phyloP scores from a whole-genome alignment of 1,140 invertebrate genomes.

The Euura lappo region DNA sequence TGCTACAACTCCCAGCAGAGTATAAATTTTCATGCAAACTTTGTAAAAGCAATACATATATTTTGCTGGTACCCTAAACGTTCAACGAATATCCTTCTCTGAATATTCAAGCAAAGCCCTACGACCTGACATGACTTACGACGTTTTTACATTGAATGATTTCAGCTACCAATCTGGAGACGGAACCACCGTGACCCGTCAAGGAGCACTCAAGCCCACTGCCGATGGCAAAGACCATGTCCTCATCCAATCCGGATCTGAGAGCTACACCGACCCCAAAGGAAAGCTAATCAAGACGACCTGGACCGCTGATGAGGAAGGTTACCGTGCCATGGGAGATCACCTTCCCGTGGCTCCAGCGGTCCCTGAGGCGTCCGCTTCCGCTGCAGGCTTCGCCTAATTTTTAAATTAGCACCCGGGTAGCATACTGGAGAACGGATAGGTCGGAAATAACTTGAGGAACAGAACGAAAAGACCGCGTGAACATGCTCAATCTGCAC shows the following conservation, averaged over 20 bases:
- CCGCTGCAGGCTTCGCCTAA: background rate
- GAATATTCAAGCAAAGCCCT: no score
- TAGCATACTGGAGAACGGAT: no score
- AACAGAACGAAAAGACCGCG: no score
- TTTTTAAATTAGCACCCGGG: background rate
- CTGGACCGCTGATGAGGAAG: constrained; percentile 49
- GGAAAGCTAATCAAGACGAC: constrained; percentile 39
- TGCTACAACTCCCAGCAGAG: no score
- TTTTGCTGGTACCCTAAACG: no score
- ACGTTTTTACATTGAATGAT: background rate
- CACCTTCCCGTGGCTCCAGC: constrained; percentile 50
- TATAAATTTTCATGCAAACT: no score
- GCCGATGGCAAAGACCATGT: constrained; percentile 21
- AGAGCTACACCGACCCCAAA: constrained; percentile 48
- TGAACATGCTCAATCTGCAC: no score
- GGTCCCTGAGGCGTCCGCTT: constrained; percentile 8
- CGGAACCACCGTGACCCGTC: constrained; percentile 18
- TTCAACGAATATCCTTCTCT: no score
- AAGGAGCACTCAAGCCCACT: constrained; percentile 21
- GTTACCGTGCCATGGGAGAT: constrained; percentile 46
- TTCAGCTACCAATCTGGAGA: constrained; percentile 23
- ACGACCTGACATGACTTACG: background rate
- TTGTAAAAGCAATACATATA: no score
- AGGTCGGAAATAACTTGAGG: no score
- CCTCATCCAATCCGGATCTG: constrained; percentile 22